phyloP scores from a whole-genome alignment of 2,113 vertebrate species.

The Oncorhynchus gorbuscha region DNA sequence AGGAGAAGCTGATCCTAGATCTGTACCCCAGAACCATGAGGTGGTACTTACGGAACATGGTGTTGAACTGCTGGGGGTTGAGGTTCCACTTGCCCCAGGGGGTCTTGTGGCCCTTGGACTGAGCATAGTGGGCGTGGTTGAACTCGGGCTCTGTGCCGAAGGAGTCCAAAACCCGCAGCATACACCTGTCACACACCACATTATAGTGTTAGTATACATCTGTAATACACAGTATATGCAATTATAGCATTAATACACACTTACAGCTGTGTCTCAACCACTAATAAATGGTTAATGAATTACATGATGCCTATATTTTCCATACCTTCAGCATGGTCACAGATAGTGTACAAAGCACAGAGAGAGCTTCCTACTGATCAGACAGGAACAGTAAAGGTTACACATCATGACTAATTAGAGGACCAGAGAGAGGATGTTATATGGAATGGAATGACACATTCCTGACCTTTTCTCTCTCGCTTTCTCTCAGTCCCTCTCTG shows the following conservation, averaged over 20 bases:
- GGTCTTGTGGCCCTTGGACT: slow-evolving; percentile 97
- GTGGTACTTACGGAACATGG: slow-evolving; percentile 95
- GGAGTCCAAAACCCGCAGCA: slow-evolving; percentile 94
- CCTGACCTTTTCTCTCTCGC: slow-evolving; percentile 1
- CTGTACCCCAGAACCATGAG: not conserved
- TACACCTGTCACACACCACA: slow-evolving; percentile 79
- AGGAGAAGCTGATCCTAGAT: no score
- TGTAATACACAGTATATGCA: not conserved
- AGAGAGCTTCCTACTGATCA: not conserved
- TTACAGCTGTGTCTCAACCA: no score
- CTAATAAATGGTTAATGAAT: no score
- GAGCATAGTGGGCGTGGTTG: slow-evolving; percentile 96
- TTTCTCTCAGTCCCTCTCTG: not conserved
- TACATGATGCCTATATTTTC: not conserved
- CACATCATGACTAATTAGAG: slow-evolving; percentile 4
- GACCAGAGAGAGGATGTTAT: not conserved
- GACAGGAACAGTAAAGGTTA: not conserved
- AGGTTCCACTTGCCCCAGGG: slow-evolving; percentile 99
- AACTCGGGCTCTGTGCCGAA: slow-evolving; percentile 98
- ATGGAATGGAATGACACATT: not conserved
- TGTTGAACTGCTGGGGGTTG: slow-evolving; percentile 98
- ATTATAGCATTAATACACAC: not conserved
- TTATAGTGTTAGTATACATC: not conserved
- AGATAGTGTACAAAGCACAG: not conserved
- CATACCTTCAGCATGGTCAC: not conserved